Evolutionary conservation across 37 sponge, comb jelly and placozoan genomes (phyloP), one percentile per base, ranked within the genome.

Genomic region (Hexactinellida sp.): DNA sequence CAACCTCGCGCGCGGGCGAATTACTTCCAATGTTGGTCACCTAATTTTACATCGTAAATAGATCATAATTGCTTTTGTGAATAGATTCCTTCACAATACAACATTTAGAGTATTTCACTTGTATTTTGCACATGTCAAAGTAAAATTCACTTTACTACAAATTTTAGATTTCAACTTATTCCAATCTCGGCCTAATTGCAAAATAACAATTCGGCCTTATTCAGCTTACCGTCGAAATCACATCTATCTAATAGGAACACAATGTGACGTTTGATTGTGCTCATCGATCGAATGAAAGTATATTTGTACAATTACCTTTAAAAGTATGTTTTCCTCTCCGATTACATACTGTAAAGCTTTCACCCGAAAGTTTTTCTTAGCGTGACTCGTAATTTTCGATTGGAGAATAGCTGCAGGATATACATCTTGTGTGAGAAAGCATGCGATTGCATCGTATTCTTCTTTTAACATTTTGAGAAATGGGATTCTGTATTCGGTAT

Each of bases 291-390:
- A 41, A 41, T 63, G 25, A 5, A 21, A 63, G 76, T 21, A 63
- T 25, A 23, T 63, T 63, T 28, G 5, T 23, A 7, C 34, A 63
- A 25, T 32, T 63, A 63, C 76, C 76, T 63, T 63, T 7, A 63
- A 63, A 63, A 63, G 76, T 63, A 21, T 63, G 30, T 63, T n/a
- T 25, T 63, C 47, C 30, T 63, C 30, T 63, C 76, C 76, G 76
- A 63, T n/a, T 63, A 63, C 76, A 63, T 63, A 63, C 13, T 63
- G 76, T 63, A 23, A 63, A n/a, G 76, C 76, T 28, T 63, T 63
- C 28, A 63, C 76, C 25, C 76, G 76, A 63, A 63, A 63, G 76
- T 63, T 63, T 23, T n/a, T 63, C 34, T 63, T 63, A 7, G 30
- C 76, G 5, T 63, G 76, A 63, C 76, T 21, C 34, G 76, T 63